phyloP scores from a whole-genome alignment of 2,888 invertebrate genomes.

The Ectemnius continuus region DNA sequence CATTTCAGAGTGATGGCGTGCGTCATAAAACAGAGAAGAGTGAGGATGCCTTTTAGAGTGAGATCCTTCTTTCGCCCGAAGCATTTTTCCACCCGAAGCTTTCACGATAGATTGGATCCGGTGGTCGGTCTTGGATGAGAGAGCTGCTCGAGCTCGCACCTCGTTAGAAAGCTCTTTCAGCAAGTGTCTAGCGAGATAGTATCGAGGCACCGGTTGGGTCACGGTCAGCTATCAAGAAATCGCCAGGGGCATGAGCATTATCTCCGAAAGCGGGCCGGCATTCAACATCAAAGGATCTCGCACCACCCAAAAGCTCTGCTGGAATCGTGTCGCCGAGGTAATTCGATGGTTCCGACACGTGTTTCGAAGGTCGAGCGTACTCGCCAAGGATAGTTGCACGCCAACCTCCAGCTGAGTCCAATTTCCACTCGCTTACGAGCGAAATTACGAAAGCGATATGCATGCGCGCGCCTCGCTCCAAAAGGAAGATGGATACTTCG shows the following conservation, averaged over 20 bases:
- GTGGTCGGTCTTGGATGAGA: no score
- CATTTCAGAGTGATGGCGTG: no score
- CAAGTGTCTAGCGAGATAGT: slow-evolving; percentile 19
- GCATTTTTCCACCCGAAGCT: no score
- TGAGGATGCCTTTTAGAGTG: no score
- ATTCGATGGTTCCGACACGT: slow-evolving; percentile 3
- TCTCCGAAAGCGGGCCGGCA: slow-evolving; percentile 25
- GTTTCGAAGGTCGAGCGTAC: background rate
- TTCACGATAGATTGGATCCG: no score
- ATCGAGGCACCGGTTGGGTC: slow-evolving; percentile 20
- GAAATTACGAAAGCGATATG: background rate
- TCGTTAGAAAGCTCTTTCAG: slow-evolving; percentile 29
- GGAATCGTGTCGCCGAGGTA: slow-evolving; percentile 35
- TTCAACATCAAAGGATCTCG: slow-evolving; percentile 30
- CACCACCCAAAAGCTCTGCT: background rate
- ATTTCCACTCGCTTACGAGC: background rate
- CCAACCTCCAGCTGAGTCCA: background rate
- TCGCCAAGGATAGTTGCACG: background rate
- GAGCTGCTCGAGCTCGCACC: background rate
- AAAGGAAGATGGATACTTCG: background rate
- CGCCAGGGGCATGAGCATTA: slow-evolving; percentile 25
- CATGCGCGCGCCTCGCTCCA: no score
- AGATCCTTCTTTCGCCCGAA: no score
- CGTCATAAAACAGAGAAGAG: no score
- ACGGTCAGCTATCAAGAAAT: slow-evolving; percentile 16